Percentiles rank a stretch among this genome's conserved stretches.
phyloP scores from a whole-genome alignment of 2,113 vertebrate genomes.

The Atlantisia rogersi region DNA sequence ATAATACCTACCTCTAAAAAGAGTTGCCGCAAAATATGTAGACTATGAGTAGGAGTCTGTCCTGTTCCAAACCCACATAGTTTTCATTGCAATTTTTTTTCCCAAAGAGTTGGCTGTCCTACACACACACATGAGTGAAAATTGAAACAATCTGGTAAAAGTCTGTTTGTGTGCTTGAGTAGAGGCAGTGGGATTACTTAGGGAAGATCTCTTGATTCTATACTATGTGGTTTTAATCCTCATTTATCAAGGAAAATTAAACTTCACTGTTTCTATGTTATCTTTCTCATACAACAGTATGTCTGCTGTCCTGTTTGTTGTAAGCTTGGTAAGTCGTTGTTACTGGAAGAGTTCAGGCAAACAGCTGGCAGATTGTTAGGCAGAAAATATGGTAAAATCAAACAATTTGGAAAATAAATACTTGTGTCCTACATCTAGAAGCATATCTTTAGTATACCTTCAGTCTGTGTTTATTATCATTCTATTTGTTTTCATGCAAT shows the following conservation, averaged over 20 bases:
- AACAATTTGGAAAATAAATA: neutral
- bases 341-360: neutral
- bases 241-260: neutral
- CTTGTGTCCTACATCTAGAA: neutral
- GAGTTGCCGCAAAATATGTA: neutral
- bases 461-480: neutral
- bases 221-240: neutral
- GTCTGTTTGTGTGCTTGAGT: neutral
- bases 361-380: neutral
- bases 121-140: neutral
- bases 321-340: neutral
- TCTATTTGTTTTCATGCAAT: neutral
- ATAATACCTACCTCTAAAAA: neutral
- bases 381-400: neutral
- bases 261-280: neutral
- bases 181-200: neutral
- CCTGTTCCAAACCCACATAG: neutral
- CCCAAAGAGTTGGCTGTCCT: neutral
- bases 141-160: neutral
- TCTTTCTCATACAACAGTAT: neutral
- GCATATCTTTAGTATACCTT: neutral
- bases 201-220: neutral
- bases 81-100: constrained; percentile 11
- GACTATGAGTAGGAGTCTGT: neutral
- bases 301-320: neutral